phyloP scores from a whole-genome alignment of 2,113 vertebrate genomes.

The Gadus macrocephalus region DNA sequence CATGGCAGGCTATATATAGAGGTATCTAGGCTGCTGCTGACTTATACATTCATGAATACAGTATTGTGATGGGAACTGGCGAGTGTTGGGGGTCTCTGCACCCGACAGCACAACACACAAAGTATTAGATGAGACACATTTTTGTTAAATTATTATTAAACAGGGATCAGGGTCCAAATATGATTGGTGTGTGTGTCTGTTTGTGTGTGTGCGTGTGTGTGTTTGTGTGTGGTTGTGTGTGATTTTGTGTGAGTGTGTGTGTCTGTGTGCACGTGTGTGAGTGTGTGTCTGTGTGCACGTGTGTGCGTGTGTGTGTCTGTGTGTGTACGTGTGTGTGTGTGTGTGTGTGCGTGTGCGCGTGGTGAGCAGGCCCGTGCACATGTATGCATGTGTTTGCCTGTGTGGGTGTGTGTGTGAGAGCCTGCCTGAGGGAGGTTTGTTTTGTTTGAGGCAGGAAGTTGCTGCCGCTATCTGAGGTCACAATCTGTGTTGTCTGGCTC shows the following conservation, averaged over 20 bases:
- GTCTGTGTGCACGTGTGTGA: not conserved
- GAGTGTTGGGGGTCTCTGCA: not conserved
- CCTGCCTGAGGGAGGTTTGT: conserved; percentile 4
- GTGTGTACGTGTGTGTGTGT: no score
- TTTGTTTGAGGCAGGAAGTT: conserved; percentile 25
- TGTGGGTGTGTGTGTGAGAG: conserved; percentile 7
- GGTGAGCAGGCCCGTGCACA: no score
- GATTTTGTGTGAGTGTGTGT: no score
- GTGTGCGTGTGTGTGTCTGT: conserved; percentile 4
- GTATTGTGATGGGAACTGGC: not conserved
- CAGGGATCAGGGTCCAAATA: not conserved
- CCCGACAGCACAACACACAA: no score
- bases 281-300: no score
- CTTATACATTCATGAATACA: no score
- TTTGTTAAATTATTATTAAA: not conserved
- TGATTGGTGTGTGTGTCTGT: not conserved
- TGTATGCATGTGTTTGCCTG: no score
- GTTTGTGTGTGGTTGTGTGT: not conserved
- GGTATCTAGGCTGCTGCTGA: no score
- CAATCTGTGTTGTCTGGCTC: conserved; percentile 51
- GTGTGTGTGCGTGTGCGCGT: no score
- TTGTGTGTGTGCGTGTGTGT: not conserved
- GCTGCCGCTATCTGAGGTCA: conserved; percentile 45
- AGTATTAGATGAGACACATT: no score
- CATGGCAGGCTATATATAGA: no score